These are phyloP conservation scores for Dicyrtoma fusca DNA, from an alignment of 2,888 invertebrate genomes.

Conservation along the genomic window DNA sequence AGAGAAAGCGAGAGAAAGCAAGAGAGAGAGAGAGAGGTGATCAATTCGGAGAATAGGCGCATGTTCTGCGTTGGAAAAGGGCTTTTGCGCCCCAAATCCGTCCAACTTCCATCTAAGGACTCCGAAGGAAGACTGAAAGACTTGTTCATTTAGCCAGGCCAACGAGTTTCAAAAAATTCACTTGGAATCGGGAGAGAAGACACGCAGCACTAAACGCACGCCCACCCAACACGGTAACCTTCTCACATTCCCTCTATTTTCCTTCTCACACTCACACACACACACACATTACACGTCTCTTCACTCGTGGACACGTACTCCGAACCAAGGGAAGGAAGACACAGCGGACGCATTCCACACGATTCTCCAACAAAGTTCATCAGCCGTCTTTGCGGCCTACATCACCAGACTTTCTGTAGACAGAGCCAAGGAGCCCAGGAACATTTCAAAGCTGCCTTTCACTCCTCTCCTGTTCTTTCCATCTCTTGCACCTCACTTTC, in stretches of 20 bases:
- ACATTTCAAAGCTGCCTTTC: neutral
- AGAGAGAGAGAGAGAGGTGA: constrained; percentile 13
- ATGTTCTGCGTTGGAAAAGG: constrained; percentile 35
- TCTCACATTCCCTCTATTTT: neutral
- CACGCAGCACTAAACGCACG: no score
- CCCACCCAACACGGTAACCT: no score
- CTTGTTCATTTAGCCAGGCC: constrained; percentile 27
- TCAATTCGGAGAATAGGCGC: constrained; percentile 35
- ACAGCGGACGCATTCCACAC: no score
- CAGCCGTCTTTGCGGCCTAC: no score
- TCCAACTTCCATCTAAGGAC: constrained; percentile 19
- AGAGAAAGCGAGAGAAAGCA: neutral
- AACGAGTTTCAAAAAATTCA: constrained; percentile 27
- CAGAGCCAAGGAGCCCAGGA: no score
- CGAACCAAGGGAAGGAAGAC: neutral
- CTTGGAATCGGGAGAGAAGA: constrained; percentile 22
- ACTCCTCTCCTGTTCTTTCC: neutral
- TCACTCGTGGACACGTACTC: neutral
- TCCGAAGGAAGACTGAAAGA: constrained; percentile 13
- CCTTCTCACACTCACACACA: neutral
- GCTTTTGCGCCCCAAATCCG: constrained; percentile 38
- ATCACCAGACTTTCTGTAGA: neutral
- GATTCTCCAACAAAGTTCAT: neutral
- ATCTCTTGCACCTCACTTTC: no score
- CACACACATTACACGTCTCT: neutral